Conservation (phyloP, 2,888 invertebrate genomes). For the Calameuta filiformis region DNA sequence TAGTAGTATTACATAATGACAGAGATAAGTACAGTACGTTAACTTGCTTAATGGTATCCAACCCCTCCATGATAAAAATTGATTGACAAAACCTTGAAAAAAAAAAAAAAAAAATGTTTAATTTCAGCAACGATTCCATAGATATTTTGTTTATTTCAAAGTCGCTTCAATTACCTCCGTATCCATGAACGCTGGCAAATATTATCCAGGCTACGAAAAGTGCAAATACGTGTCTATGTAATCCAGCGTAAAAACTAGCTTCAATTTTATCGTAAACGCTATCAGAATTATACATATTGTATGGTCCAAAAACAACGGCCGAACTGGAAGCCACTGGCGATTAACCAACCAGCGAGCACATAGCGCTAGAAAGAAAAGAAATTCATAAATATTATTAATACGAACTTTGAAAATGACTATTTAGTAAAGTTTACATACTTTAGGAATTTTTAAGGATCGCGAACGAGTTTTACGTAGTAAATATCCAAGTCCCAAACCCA, state of each 20-base stretch:
- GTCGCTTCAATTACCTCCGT: conserved; percentile 68
- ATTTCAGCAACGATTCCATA: not conserved
- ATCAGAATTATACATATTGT: conserved; percentile 48
- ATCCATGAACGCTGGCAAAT: conserved; percentile 74
- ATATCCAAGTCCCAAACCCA: conserved; percentile 59
- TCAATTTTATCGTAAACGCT: conserved; percentile 46
- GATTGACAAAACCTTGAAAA: conserved; percentile 47
- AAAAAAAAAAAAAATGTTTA: conserved; percentile 35
- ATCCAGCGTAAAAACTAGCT: conserved; percentile 57
- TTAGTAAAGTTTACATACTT: not conserved
- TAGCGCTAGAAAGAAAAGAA: conserved; percentile 33
- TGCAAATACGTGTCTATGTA: conserved; percentile 55
- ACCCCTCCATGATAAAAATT: conserved; percentile 51
- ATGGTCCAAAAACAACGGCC: conserved; percentile 44
- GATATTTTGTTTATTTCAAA: not conserved
- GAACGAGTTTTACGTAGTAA: conserved; percentile 39
- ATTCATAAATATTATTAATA: not conserved
- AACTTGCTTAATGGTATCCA: conserved; percentile 58
- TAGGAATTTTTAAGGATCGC: conserved; percentile 30
- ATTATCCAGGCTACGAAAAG: conserved; percentile 57
- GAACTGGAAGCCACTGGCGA: conserved; percentile 34
- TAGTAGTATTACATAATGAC: conserved; percentile 54
- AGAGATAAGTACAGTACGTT: conserved; percentile 59
- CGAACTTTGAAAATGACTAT: not conserved
- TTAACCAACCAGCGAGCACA: conserved; percentile 46